phyloP scores from a whole-genome alignment of 2,797 vertebrate species.

The Galaxias olidus region DNA sequence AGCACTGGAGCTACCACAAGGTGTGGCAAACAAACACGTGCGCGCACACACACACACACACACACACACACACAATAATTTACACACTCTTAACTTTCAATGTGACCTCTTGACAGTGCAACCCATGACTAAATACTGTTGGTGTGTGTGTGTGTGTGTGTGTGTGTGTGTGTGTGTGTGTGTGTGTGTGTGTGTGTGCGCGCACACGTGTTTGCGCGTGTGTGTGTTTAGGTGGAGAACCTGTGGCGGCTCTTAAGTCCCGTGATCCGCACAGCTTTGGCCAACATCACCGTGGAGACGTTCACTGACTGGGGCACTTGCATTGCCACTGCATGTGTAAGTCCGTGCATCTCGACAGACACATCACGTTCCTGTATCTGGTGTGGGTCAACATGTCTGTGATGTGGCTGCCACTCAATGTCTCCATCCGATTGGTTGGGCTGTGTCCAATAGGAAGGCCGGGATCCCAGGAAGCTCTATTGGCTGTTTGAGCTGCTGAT shows the following conservation, averaged over 20 bases:
- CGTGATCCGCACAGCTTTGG: constrained; percentile 88
- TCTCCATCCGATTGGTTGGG: constrained; percentile 17
- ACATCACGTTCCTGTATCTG: neutral
- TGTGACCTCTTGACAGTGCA: neutral
- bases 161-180: neutral
- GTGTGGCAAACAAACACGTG: constrained; percentile 44
- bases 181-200: constrained; percentile 8
- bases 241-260: constrained; percentile 91
- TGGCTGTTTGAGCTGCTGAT: constrained; percentile 95
- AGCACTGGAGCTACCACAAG: constrained; percentile 86
- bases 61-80: neutral
- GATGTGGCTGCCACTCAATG: neutral
- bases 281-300: constrained; percentile 93
- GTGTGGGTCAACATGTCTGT: neutral
- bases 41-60: neutral
- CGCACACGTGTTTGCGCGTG: constrained; percentile 34
- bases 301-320: constrained; percentile 97
- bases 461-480: constrained; percentile 93
- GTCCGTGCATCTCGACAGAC: constrained; percentile 24
- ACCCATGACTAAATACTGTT: neutral
- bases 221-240: constrained; percentile 81
- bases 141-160: neutral
- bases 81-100: neutral
- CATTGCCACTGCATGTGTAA: constrained; percentile 81
- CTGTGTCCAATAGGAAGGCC: constrained; percentile 83